A percentile compares a stretch with the other conserved stretches of the same genome.
These are phyloP conservation scores for Ascaphus truei DNA, from an alignment of 2,113 vertebrate genomes.

Conservation along the genomic window DNA sequence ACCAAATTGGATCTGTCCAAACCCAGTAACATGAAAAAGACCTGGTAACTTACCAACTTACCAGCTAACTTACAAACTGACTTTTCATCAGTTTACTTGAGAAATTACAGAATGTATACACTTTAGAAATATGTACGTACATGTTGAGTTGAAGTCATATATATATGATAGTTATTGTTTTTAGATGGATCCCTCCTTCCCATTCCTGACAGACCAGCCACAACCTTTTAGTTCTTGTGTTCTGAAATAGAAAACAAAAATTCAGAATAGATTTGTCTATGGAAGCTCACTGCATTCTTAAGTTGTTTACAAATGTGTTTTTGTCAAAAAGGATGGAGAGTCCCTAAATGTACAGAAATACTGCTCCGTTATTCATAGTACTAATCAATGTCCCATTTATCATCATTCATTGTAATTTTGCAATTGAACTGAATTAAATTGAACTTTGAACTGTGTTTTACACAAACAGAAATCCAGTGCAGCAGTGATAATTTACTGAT, in stretches of 20 bases:
- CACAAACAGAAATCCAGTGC: too few relatives aligned
- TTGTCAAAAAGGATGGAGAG: background rate
- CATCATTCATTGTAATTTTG: too few relatives aligned
- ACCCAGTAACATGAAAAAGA: too few relatives aligned
- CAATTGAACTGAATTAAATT: too few relatives aligned
- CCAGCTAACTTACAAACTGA: too few relatives aligned
- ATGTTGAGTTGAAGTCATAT: constrained; percentile 32
- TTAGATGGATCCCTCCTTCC: background rate
- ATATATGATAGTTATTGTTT: constrained; percentile 43
- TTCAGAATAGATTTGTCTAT: background rate
- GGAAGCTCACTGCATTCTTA: background rate
- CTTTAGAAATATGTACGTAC: background rate
- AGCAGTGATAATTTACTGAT: too few relatives aligned
- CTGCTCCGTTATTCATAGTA: too few relatives aligned
- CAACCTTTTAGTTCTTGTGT: constrained; percentile 22
- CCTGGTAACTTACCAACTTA: too few relatives aligned
- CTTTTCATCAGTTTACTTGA: background rate
- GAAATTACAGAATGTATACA: background rate
- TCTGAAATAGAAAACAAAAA: constrained; percentile 7
- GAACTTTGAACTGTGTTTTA: too few relatives aligned
- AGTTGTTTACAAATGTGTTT: background rate
- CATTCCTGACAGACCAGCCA: constrained; percentile 17
- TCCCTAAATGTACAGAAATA: background rate
- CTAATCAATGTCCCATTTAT: too few relatives aligned
- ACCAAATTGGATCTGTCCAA: too few relatives aligned